These are phyloP conservation scores for Araneus ventricosus DNA, from an alignment of 1,140 invertebrate genomes.

Conservation along the genomic window DNA sequence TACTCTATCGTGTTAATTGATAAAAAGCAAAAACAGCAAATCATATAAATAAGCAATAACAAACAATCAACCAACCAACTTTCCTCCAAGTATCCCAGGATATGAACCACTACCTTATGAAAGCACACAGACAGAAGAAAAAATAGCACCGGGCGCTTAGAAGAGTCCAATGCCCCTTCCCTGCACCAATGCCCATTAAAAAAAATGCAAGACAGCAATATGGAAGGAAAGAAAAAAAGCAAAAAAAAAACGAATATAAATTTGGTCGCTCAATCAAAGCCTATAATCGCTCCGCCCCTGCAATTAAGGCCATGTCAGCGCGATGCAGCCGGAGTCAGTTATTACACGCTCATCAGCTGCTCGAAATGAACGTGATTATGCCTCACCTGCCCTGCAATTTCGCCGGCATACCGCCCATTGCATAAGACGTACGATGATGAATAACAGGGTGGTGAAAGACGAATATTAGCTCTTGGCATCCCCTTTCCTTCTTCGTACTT, in stretches of 20 bases:
- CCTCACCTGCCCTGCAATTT: conserved; percentile 74
- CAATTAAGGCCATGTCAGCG: conserved; percentile 74
- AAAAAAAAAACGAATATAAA: conserved; percentile 52
- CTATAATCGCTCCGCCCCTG: conserved; percentile 61
- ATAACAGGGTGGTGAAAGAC: conserved; percentile 75
- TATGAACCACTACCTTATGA: no score
- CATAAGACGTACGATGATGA: conserved; percentile 64
- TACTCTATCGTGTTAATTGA: no score
- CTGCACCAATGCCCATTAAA: not conserved
- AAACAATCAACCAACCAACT: no score
- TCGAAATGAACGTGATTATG: conserved; percentile 73
- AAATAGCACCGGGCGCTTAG: not conserved
- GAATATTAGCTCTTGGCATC: conserved; percentile 68
- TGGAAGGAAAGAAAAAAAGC: not conserved
- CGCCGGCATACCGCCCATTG: conserved; percentile 59
- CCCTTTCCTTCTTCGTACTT: conserved; percentile 36
- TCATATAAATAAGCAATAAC: no score
- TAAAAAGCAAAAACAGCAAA: no score
- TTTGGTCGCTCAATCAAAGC: conserved; percentile 68
- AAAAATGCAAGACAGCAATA: conserved; percentile 11
- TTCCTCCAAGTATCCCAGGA: no score
- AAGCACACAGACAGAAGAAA: not conserved
- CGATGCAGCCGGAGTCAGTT: conserved; percentile 52
- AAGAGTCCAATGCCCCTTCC: conserved; percentile 18
- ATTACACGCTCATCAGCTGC: conserved; percentile 73